These are phyloP conservation scores for Aythya baeri DNA, from an alignment of 2,113 vertebrate species.

Conservation along the genomic window DNA sequence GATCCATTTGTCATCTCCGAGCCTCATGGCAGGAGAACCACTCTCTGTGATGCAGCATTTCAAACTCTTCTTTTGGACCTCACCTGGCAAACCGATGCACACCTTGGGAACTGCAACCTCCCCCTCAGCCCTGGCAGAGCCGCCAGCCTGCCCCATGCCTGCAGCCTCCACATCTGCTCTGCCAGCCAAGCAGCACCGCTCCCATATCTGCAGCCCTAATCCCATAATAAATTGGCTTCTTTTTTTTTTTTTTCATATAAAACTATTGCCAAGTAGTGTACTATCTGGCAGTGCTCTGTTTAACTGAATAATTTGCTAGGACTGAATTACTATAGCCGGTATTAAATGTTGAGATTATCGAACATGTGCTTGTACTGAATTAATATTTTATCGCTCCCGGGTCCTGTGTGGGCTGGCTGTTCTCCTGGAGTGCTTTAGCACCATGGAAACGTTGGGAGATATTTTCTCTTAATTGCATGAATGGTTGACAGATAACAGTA, in stretches of 20 bases:
- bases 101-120: not conserved
- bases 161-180: not conserved
- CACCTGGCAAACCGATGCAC: fast-evolving
- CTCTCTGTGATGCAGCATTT: not conserved
- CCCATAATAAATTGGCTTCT: not conserved
- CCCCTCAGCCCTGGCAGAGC: not conserved
- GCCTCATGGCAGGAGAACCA: not conserved
- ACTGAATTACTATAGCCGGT: constrained; percentile 47
- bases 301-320: constrained; percentile 40
- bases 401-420: constrained; percentile 79
- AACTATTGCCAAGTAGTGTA: not conserved
- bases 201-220: not conserved
- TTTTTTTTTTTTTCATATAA: not conserved
- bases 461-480: constrained; percentile 76
- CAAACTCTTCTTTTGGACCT: not conserved
- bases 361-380: constrained; percentile 68
- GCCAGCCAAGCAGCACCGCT: not conserved
- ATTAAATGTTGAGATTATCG: constrained; percentile 65
- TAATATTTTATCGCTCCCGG: constrained; percentile 74
- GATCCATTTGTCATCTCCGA: not conserved
- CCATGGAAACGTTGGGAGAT: constrained; percentile 81
- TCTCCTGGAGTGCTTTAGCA: constrained; percentile 74
- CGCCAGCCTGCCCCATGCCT: not conserved
- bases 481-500: constrained; percentile 78
- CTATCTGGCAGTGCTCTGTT: constrained; percentile 43